phyloP scores from a whole-genome alignment of 2,888 invertebrate genomes.

The Zygogramma bicolorata region DNA sequence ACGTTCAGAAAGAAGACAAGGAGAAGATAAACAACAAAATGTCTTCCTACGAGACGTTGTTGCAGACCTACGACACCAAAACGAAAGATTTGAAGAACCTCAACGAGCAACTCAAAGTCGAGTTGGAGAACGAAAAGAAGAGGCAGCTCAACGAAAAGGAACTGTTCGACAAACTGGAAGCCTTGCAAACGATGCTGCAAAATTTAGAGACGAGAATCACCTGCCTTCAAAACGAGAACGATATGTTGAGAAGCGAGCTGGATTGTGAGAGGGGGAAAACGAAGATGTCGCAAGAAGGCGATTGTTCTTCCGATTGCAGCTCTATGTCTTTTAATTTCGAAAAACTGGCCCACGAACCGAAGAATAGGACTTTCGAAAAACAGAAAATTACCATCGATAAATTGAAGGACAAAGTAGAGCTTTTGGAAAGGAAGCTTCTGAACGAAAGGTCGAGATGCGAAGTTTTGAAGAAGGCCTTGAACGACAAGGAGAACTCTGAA shows the following conservation, averaged over 20 bases:
- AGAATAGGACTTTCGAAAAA: slow-evolving; percentile 43
- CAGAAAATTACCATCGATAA: slow-evolving; percentile 47
- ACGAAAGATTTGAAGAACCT: slow-evolving; percentile 30
- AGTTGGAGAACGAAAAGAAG: slow-evolving; percentile 11
- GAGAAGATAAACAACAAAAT: slow-evolving; percentile 29
- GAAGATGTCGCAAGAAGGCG: slow-evolving; percentile 5
- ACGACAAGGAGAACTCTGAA: not conserved
- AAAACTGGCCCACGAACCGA: slow-evolving; percentile 10
- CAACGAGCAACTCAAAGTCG: slow-evolving; percentile 29
- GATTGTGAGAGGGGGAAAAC: slow-evolving; percentile 22
- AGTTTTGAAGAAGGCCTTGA: slow-evolving; percentile 14
- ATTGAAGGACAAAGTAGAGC: slow-evolving; percentile 38
- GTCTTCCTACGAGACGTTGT: slow-evolving; percentile 24
- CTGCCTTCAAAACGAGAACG: slow-evolving; percentile 33
- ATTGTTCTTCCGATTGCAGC: slow-evolving; percentile 29
- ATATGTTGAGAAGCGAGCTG: slow-evolving; percentile 22
- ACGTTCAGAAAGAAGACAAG: slow-evolving; percentile 31
- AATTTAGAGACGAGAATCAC: slow-evolving; percentile 25
- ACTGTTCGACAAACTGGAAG: slow-evolving; percentile 16
- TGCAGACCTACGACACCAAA: slow-evolving; percentile 26
- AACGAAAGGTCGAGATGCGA: slow-evolving; percentile 28
- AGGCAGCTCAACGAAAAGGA: slow-evolving; percentile 25
- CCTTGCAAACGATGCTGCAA: slow-evolving; percentile 20
- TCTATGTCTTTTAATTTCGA: not conserved
- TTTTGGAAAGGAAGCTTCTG: slow-evolving; percentile 20